Percentiles rank a stretch among this genome's conserved stretches.
Evolutionary conservation across 2,888 invertebrate species (phyloP).

Genomic region (Drosophila neotestacea): DNA sequence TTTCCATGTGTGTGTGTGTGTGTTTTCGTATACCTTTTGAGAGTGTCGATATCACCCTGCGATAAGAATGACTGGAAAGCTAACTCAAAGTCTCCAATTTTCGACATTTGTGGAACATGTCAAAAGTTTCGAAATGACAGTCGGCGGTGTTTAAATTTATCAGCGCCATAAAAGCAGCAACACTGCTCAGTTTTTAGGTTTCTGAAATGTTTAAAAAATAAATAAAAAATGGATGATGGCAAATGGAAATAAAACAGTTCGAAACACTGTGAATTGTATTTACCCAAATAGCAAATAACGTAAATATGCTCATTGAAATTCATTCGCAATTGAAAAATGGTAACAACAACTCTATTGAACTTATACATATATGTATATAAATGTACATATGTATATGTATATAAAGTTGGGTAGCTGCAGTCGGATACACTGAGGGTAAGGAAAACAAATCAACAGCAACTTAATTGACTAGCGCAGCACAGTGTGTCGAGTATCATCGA

Average conservation of each 20-base stretch:
- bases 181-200: background rate
- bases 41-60: constrained; percentile 43
- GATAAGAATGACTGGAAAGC: constrained; percentile 46
- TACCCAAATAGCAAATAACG: background rate
- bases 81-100: constrained; percentile 31
- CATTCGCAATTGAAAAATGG: constrained; percentile 50
- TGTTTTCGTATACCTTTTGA: constrained; percentile 16
- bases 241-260: constrained; percentile 44
- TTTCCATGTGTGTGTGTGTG: constrained; percentile 23
- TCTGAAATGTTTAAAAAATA: background rate
- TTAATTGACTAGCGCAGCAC: constrained; percentile 46
- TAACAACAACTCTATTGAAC: constrained; percentile 39
- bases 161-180: constrained; percentile 51
- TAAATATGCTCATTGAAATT: constrained; percentile 53
- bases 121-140: constrained; percentile 46
- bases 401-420: constrained; percentile 3
- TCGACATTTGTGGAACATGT: constrained; percentile 41
- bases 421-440: constrained; percentile 24
- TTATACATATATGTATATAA: background rate
- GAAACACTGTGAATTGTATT: constrained; percentile 20
- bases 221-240: background rate
- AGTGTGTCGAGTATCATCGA: constrained; percentile 4
- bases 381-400: background rate
- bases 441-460: constrained; percentile 34
- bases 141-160: constrained; percentile 54